These are phyloP conservation scores for Epirrhoe alternata DNA, from an alignment of 2,888 invertebrate species.

Conservation along the genomic window DNA sequence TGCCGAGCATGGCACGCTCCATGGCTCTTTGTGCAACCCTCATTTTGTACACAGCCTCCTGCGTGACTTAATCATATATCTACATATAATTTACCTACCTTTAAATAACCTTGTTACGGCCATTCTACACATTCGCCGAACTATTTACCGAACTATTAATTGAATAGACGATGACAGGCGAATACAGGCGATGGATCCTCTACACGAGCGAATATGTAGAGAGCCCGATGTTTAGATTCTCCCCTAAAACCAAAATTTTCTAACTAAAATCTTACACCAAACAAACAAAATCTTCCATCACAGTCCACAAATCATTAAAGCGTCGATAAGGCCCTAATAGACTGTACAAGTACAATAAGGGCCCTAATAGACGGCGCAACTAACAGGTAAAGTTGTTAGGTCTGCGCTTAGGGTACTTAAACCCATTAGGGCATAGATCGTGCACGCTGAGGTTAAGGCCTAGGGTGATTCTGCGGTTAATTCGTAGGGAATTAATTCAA, in stretches of 20 bases:
- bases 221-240: neutral
- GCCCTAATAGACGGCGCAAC: conserved; percentile 34
- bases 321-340: conserved; percentile 40
- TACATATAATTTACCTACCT: too few relatives aligned
- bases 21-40: too few relatives aligned
- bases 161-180: too few relatives aligned
- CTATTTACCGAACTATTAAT: too few relatives aligned
- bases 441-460: conserved; percentile 45
- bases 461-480: conserved; percentile 41
- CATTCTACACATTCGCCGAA: too few relatives aligned
- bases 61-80: too few relatives aligned
- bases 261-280: neutral
- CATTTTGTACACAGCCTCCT: too few relatives aligned
- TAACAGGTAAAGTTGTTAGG: conserved; percentile 45
- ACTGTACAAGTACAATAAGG: conserved; percentile 36
- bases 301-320: conserved; percentile 40
- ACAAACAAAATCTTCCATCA: conserved; percentile 39
- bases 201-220: too few relatives aligned
- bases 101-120: too few relatives aligned
- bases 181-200: too few relatives aligned
- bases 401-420: conserved; percentile 40
- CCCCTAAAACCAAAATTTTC: neutral
- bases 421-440: conserved; percentile 48
- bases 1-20: too few relatives aligned
- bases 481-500: neutral